Evolutionary conservation across 2,113 vertebrate genomes (phyloP).

Genomic region (Neofelis nebulosa): DNA sequence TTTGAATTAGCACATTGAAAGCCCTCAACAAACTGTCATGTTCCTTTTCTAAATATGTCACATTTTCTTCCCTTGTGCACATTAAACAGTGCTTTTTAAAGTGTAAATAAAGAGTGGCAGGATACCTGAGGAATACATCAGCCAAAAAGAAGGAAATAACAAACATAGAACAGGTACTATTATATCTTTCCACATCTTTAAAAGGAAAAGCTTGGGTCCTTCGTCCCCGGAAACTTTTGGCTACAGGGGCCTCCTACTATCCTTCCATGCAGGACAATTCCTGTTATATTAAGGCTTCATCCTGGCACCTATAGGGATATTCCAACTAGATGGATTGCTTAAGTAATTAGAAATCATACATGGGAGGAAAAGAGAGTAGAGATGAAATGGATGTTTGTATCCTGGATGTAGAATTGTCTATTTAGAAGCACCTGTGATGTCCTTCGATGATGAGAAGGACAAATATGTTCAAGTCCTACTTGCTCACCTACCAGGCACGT

Average conservation of each 20-base stretch:
- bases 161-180: background rate
- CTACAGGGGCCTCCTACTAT: background rate
- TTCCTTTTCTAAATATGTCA: background rate
- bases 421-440: background rate
- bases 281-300: background rate
- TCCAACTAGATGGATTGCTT: background rate
- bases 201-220: background rate
- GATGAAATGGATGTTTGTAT: background rate
- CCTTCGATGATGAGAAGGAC: background rate
- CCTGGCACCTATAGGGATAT: background rate
- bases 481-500: background rate
- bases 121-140: background rate
- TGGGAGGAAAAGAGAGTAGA: background rate
- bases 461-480: background rate
- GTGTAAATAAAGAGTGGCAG: background rate
- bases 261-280: background rate
- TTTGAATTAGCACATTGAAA: constrained; percentile 38
- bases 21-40: constrained; percentile 15
- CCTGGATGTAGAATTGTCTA: background rate
- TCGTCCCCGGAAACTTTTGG: background rate
- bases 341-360: background rate
- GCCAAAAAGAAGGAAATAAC: background rate
- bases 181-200: background rate
- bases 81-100: constrained; percentile 30
- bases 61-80: background rate